Evolutionary conservation across 2,888 invertebrate species (phyloP).

Genomic region (Neoaliturus tenellus): DNA sequence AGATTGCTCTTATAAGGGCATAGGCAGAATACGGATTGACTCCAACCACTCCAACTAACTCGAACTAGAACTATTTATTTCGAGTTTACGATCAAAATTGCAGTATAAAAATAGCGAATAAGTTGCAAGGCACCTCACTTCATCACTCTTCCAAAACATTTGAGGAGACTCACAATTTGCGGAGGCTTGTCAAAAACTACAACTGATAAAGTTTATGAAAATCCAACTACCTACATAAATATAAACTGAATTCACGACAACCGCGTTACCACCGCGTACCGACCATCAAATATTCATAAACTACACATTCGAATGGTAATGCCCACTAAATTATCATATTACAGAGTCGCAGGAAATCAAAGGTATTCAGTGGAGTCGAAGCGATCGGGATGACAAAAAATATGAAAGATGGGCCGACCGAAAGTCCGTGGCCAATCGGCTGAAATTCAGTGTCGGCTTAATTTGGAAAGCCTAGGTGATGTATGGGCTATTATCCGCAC

Average conservation of each 20-base stretch:
- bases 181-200: too few species aligned
- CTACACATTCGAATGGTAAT: constrained; percentile 31
- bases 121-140: too few species aligned
- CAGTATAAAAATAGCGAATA: too few species aligned
- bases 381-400: constrained; percentile 43
- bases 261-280: not conserved
- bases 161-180: too few species aligned
- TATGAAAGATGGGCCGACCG: constrained; percentile 43
- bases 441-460: constrained; percentile 49
- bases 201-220: too few species aligned
- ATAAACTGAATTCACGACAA: not conserved
- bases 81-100: too few species aligned
- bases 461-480: constrained; percentile 45
- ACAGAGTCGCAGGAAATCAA: constrained; percentile 35
- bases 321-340: constrained; percentile 25
- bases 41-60: too few species aligned
- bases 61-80: too few species aligned
- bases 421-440: constrained; percentile 42
- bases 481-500: constrained; percentile 46
- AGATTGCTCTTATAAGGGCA: too few species aligned
- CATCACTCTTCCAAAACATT: too few species aligned
- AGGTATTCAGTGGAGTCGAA: constrained; percentile 26
- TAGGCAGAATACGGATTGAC: too few species aligned
- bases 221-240: not conserved
- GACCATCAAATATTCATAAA: not conserved